phyloP scores from a whole-genome alignment of 1,140 invertebrate species.

The Diorhabda carinulata region DNA sequence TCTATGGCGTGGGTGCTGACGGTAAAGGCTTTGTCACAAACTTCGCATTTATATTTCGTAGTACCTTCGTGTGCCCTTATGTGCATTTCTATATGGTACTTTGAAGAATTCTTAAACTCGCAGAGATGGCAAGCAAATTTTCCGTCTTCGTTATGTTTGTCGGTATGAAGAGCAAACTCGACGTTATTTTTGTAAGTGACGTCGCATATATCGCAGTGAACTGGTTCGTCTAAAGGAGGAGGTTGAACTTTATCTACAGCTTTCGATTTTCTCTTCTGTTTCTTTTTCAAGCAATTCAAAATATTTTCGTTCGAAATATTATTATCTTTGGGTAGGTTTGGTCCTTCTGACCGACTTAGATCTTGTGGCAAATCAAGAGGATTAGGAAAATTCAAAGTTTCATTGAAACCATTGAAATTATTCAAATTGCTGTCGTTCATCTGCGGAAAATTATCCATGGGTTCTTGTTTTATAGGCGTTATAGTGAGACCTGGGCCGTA shows the following conservation, averaged over 20 bases:
- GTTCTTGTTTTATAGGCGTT: constrained; percentile 30
- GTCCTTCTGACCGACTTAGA: not conserved
- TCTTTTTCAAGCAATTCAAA: constrained; percentile 24
- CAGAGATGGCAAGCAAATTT: constrained; percentile 46
- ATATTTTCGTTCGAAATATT: constrained; percentile 18
- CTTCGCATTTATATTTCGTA: constrained; percentile 51
- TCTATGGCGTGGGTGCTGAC: constrained; percentile 48
- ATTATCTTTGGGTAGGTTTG: not conserved
- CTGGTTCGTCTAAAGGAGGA: constrained; percentile 45
- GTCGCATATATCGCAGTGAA: constrained; percentile 38
- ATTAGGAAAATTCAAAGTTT: not conserved
- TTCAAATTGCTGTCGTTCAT: not conserved
- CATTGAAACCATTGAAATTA: not conserved
- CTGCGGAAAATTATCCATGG: not conserved
- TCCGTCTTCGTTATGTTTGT: constrained; percentile 41
- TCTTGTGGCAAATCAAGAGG: not conserved
- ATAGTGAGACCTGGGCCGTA: constrained; percentile 34
- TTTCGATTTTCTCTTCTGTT: constrained; percentile 15
- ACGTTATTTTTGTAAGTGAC: constrained; percentile 35
- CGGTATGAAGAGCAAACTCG: constrained; percentile 33
- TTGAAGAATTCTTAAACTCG: constrained; percentile 45
- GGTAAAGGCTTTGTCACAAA: constrained; percentile 50
- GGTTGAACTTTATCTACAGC: constrained; percentile 50
- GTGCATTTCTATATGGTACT: constrained; percentile 46
- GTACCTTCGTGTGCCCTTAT: constrained; percentile 44